Percentiles rank a stretch among this genome's conserved stretches.
Evolutionary conservation across 2,888 invertebrate species (phyloP).

Genomic region (Archaeoteleia sp.): DNA sequence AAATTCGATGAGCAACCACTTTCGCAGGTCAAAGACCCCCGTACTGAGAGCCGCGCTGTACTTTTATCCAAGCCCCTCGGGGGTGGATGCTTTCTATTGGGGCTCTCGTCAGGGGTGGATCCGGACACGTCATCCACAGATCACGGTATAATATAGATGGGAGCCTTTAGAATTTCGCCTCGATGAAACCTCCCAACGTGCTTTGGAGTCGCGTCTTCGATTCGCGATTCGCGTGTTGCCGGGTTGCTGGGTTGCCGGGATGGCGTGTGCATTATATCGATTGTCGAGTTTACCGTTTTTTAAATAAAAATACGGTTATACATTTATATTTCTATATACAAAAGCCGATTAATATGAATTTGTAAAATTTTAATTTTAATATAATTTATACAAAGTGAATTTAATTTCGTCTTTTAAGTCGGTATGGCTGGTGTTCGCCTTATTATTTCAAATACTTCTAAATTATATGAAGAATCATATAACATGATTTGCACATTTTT

Average conservation of each 20-base stretch:
- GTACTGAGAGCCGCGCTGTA: conserved; percentile 50
- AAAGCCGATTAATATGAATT: too few species aligned
- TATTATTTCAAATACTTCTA: too few species aligned
- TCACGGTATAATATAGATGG: conserved; percentile 53
- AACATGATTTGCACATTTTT: too few species aligned
- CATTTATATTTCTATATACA: too few species aligned
- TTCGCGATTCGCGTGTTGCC: conserved; percentile 25
- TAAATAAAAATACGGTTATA: too few species aligned
- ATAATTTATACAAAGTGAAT: too few species aligned
- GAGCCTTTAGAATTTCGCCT: conserved; percentile 52
- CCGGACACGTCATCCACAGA: conserved; percentile 60
- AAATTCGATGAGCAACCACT: conserved; percentile 52
- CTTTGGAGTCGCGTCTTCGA: conserved; percentile 25
- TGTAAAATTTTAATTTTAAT: too few species aligned
- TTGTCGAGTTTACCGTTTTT: conserved; percentile 23
- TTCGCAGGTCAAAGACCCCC: conserved; percentile 53
- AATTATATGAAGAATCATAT: too few species aligned
- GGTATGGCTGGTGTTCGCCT: too few species aligned
- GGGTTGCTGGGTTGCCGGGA: conserved; percentile 8
- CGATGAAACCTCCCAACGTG: conserved; percentile 39
- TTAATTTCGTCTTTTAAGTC: too few species aligned
- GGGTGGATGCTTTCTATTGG: conserved; percentile 55
- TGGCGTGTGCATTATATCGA: conserved; percentile 25
- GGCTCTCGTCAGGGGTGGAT: conserved; percentile 57
- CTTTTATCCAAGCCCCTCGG: conserved; percentile 57